Evolutionary conservation across 2,888 invertebrate species (phyloP), one percentile per base, ranked within the genome.

Genomic region (Palloptera scutellata): DNA sequence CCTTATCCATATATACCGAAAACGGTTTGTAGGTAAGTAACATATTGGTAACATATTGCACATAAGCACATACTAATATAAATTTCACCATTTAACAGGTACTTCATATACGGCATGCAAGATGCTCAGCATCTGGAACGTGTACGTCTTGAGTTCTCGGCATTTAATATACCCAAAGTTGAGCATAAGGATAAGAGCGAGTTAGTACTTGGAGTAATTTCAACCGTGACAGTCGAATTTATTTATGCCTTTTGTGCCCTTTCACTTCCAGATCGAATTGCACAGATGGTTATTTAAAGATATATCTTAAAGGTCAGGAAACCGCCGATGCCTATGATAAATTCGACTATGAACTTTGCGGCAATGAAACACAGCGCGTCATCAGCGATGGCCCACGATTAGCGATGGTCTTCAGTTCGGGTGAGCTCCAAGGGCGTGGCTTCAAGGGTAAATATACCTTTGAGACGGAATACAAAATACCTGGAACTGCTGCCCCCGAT

Each of bases 61-160:
- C 3, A 11, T 5, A 52, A 17, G 52, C 8, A 12, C 2, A 30
- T 15, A 8, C n/a, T 45, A 11, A 53, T 52, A 30, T 15, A 5
- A 15, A 19, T 19, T 52, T n/a, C 4, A 59, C 1, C 52, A 42
- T 20, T 43, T 40, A 45, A 1, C 42, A 89, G 89, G 87, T 98
- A 97, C 88, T 97, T 96, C 88, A 93, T 98, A 86, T 98, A 98
- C 86, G 97, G 97, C 79, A 93, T 98, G 90, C 96, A 98, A 87
- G 98, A 98, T 87, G 91, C 93, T 73, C 96, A 97, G 85, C 93
- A 97, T 86, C 89, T 98, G 84, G 98, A 98, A 86, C 90, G 97
- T 81, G 97, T 97, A 72, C 91, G 92, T 75, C 88, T 98, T 76
- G 92, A 93, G 81, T 97, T 98, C 86, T 88, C 90, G 73, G 90